Evolutionary conservation across 2,888 invertebrate genomes (phyloP).

Genomic region (Temnothorax rugatulus): DNA sequence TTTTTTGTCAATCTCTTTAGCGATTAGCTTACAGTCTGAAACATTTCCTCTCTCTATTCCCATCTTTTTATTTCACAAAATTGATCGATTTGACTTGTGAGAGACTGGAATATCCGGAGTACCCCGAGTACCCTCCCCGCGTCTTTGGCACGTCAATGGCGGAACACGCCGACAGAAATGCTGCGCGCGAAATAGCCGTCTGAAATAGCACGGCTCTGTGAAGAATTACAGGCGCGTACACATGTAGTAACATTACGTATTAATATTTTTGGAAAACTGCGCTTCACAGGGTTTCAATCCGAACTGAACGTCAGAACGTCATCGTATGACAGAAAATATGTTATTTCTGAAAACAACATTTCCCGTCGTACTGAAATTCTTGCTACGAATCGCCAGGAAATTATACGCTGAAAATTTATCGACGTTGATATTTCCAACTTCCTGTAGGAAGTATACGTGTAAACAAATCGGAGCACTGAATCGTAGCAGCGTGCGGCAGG

Average conservation of each 20-base stretch:
- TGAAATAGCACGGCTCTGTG: not conserved
- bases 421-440: not conserved
- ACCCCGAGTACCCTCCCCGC: not conserved
- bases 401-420: not conserved
- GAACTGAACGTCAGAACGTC: not conserved
- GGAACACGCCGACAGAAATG: not conserved
- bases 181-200: not conserved
- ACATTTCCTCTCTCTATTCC: not conserved
- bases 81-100: not conserved
- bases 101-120: constrained; percentile 6
- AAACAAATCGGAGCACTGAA: not conserved
- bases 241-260: not conserved
- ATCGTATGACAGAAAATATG: not conserved
- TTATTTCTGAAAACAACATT: not conserved
- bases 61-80: not conserved
- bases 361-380: not conserved
- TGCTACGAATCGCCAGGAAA: not conserved
- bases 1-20: not conserved
- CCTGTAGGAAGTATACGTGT: not conserved
- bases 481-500: not conserved
- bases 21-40: not conserved
- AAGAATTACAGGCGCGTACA: not conserved
- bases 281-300: not conserved
- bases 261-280: not conserved
- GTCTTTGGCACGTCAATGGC: too few relatives aligned